Percentiles rank a stretch among this genome's conserved stretches.
Conservation (phyloP, 2,888 invertebrate species). For the Ecdyonurus torrentis region DNA sequence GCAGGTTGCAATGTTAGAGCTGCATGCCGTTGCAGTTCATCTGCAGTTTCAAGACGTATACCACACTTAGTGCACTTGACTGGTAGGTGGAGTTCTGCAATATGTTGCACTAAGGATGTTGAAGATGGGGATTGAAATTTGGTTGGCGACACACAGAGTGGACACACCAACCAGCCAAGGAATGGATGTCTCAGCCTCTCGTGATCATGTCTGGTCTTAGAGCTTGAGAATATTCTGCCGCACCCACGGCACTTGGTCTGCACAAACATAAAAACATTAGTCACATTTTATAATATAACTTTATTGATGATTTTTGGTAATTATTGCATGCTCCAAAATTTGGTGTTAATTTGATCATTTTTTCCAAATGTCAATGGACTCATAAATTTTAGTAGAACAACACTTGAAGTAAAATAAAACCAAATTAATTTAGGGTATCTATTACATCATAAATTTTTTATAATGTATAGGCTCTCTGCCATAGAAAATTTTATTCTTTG, state of each 20-base stretch:
- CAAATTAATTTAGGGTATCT: too few relatives aligned
- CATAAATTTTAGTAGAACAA: too few relatives aligned
- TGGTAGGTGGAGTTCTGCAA: neutral
- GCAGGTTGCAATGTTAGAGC: too few relatives aligned
- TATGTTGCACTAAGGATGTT: neutral
- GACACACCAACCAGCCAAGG: neutral
- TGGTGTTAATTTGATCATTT: too few relatives aligned
- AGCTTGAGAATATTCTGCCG: neutral
- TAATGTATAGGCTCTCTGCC: too few relatives aligned
- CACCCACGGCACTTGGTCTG: neutral
- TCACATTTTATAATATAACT: too few relatives aligned
- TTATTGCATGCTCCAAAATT: too few relatives aligned
- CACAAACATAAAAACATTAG: neutral
- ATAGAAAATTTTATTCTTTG: too few relatives aligned
- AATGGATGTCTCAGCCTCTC: neutral
- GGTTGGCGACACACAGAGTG: neutral
- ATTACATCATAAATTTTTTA: too few relatives aligned
- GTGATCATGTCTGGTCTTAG: neutral
- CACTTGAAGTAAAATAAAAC: too few relatives aligned
- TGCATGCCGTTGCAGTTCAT: neutral
- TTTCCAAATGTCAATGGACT: too few relatives aligned
- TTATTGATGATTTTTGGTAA: too few relatives aligned
- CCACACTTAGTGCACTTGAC: neutral
- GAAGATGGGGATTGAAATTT: neutral
- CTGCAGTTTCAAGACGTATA: neutral